These are phyloP conservation scores for Mythimna impura DNA, from an alignment of 2,888 invertebrate genomes.

Conservation along the genomic window DNA sequence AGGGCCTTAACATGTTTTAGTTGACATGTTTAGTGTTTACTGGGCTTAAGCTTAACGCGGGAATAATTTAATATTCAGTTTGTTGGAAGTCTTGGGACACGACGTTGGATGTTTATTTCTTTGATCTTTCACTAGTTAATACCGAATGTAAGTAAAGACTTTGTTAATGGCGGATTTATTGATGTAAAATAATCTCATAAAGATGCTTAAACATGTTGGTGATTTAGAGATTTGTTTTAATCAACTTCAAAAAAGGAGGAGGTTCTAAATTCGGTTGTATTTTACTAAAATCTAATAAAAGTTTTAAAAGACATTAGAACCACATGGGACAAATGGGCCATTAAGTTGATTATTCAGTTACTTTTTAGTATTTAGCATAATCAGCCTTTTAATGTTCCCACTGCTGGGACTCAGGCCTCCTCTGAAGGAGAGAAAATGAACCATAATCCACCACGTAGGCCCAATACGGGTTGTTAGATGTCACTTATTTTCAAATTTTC, in stretches of 20 bases:
- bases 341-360: no score
- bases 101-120: constrained; percentile 34
- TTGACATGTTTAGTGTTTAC: constrained; percentile 56
- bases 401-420: no score
- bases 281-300: background rate
- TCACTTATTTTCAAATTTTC: no score
- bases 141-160: background rate
- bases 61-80: constrained; percentile 57
- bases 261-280: background rate
- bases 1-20: constrained; percentile 45
- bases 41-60: constrained; percentile 20
- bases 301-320: background rate
- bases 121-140: constrained; percentile 7
- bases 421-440: no score
- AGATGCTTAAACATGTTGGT: background rate
- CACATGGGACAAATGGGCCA: no score
- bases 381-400: no score
- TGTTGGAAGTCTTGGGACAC: constrained; percentile 21
- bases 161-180: background rate
- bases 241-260: background rate
- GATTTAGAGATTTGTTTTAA: background rate
- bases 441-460: no score
- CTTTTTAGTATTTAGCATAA: no score
- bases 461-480: no score
- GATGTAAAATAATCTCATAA: background rate